Base-by-base conservation (phyloP, 2,888 invertebrate genomes). In the Nudaria mundana region DNA sequence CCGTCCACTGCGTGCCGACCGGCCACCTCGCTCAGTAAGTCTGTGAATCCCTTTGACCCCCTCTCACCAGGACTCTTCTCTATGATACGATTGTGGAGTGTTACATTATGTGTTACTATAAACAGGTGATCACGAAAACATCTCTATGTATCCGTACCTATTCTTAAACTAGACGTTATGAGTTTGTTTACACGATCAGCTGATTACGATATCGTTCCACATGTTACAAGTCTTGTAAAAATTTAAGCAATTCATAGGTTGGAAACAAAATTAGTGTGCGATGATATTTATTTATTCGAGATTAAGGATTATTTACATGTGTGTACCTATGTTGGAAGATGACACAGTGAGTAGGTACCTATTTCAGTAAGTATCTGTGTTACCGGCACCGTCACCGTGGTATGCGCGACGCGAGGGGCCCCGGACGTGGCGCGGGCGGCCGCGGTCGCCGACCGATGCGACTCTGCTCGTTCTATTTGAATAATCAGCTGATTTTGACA, bases 401-500 rank as follows among this genome's bases (percentile, higher is more conserved):
- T 48, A 37, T 40, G 47, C 23, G 50, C 42, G 44, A 40, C 13
- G 10, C 42, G 33, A 37, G 42, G 42, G 42, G 47, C 48, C 41
- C 42, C 47, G 44, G 47, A 32, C 36, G 25, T 40, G 18, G 45
- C 41, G 32, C 61, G 66, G 59, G 62, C 66, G 57, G 55, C 56
- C 59, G 66, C 79, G 81, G 77, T 77, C 81, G 81, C 69, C 80
- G 83, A 81, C 79, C 81, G 79, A 65, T 62, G 70, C 71, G 71
- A 67, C 72, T 73, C 70, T 47, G 76, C 75, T 78, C 78, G 79
- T 81, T 83, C 83, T 88, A 88, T 89, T 88, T 88, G 86, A 86
- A 86, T 89, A 86, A 88, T 88, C 89, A 89, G 89, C 89, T 89
- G 89, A 88, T 89, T 89, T 85, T 89, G 89, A 89, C 88, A 85